Evolutionary conservation across 2,888 invertebrate species (phyloP).

Genomic region (Drosophila helvetica): DNA sequence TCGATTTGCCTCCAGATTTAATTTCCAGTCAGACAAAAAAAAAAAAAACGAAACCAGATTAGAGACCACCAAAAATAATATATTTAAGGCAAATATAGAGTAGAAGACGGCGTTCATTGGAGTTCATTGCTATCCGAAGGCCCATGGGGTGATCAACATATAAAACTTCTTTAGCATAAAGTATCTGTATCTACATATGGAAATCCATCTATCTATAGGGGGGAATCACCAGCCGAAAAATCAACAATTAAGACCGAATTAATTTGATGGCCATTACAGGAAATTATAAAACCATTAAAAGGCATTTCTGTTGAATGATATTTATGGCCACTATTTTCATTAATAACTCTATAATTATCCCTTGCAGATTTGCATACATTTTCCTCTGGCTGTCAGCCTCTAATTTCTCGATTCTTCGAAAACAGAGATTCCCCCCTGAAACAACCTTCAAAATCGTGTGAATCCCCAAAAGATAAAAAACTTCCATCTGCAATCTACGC

Average conservation of each 20-base stretch:
- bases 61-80: conserved; percentile 18
- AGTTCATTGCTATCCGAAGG: conserved; percentile 58
- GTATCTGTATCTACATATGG: not conserved
- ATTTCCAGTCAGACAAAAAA: conserved; percentile 15
- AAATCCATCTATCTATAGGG: not conserved
- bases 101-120: conserved; percentile 27
- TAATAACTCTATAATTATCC: conserved; percentile 18
- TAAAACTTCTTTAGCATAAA: conserved; percentile 28
- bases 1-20: conserved; percentile 24
- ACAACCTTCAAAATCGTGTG: conserved; percentile 19
- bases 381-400: not conserved
- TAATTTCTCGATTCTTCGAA: conserved; percentile 30
- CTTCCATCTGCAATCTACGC: conserved; percentile 4
- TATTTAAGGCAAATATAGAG: conserved; percentile 26
- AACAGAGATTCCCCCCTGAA: conserved; percentile 15
- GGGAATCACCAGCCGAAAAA: conserved; percentile 19
- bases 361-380: conserved; percentile 19
- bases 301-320: not conserved
- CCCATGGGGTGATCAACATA: conserved; percentile 8
- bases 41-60: conserved; percentile 39
- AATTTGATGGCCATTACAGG: conserved; percentile 7
- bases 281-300: conserved; percentile 39
- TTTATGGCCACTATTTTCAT: conserved; percentile 11
- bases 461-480: conserved; percentile 25
- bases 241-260: conserved; percentile 10